Base-by-base conservation (phyloP, 2,113 vertebrate species). In the Gallinago jamesoni region DNA sequence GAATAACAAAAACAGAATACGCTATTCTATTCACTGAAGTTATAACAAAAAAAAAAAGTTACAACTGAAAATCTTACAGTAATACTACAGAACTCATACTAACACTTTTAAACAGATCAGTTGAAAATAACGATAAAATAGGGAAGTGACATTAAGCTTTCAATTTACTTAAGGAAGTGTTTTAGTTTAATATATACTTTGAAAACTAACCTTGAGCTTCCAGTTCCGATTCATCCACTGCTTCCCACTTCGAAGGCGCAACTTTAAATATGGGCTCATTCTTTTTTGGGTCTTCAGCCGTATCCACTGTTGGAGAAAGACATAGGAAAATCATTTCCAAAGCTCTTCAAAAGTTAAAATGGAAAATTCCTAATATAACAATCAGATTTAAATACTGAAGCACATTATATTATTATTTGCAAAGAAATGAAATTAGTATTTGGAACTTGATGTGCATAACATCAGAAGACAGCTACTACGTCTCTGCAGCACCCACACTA, bases 211-310 rank as follows among this genome's bases (percentile, higher is more conserved):
- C 99, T 97, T 99, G 99, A 93, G 99, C 98, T 97, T 99, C 98
- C 78, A 99, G 97, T 94, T 99, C 99, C 0, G 99, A 93, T 96
- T 99, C 99, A 93, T 99, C 99, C 88, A 99, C 99, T 59, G 99
- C 99, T 98, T 99, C 99, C 99, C 99, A 99, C 93, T 99, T 99
- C 0, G 99, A 99, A 31, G 99, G 99, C 6, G 99, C 99, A 85
- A 99, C 98, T 97, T 99, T 99, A 97, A 99, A 99, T 88, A 99
- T 98, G 6, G 99, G 98, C 70, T 99, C 99, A 92, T 98, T 98
- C 92, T 98, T 98, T 91, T 99, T 99, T 8, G 98, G 96, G 25
- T 98, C 98, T 85, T 98, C 98, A 88, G 96, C 59, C 1, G 98
- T 84, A 97, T 98, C 98, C 97, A 98, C 98, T 98, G 78, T 93